Evolutionary conservation across 30 jellyfish, hydroid and myxozoan species (phyloP).

Genomic region (Cassiopea xamachana): DNA sequence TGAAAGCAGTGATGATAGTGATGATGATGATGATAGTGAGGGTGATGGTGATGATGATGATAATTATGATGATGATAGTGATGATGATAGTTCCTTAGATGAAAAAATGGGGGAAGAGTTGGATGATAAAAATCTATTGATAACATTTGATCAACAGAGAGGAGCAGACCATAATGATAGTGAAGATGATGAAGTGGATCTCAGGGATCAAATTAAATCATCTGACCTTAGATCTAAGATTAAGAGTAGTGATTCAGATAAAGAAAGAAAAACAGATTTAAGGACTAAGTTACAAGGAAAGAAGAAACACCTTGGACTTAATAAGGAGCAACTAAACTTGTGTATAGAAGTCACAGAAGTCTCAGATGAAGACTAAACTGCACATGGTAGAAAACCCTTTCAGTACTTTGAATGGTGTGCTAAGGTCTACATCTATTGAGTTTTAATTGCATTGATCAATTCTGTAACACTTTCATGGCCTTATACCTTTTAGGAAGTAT

Average conservation of each 20-base stretch:
- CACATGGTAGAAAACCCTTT: too few relatives aligned
- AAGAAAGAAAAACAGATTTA: conserved; percentile 12
- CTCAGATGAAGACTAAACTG: conserved; percentile 67
- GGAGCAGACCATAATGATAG: neutral
- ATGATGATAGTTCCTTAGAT: neutral
- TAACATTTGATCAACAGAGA: neutral
- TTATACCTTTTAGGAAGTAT: too few relatives aligned
- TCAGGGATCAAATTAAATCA: conserved; percentile 25
- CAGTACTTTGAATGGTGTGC: too few relatives aligned
- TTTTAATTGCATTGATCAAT: too few relatives aligned
- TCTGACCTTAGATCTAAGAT: conserved; percentile 41
- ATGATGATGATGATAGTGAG: conserved; percentile 1
- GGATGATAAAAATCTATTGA: neutral
- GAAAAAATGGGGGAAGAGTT: neutral
- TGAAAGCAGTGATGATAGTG: conserved; percentile 43
- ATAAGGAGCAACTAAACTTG: conserved; percentile 74
- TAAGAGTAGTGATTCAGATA: neutral
- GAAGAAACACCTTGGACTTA: conserved; percentile 61
- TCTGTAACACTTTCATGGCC: too few relatives aligned
- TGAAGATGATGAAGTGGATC: conserved; percentile 17
- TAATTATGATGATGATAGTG: conserved; percentile 20
- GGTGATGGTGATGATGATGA: conserved; percentile 28
- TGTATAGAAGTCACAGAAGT: conserved; percentile 85
- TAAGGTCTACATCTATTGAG: too few relatives aligned
- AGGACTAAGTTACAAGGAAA: conserved; percentile 33